phyloP scores from a whole-genome alignment of 2,113 vertebrate genomes.

The Phrynosoma blainvillii region DNA sequence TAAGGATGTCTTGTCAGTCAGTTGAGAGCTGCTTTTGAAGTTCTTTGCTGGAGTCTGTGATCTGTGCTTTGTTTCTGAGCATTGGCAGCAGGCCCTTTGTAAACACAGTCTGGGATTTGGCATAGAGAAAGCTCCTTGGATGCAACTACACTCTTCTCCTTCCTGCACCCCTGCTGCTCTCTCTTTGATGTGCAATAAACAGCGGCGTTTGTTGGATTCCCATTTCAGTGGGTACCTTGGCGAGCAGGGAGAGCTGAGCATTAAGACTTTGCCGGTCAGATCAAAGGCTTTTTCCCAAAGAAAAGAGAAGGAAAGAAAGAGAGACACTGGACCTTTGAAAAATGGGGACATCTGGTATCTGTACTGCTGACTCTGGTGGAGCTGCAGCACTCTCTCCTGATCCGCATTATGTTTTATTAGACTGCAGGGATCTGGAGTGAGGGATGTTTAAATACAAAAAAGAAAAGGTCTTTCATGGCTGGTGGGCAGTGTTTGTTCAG shows the following conservation, averaged over 20 bases:
- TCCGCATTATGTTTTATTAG: too few species aligned
- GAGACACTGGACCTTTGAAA: too few species aligned
- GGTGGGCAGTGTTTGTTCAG: too few species aligned
- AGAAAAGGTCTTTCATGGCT: too few species aligned
- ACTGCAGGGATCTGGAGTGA: too few species aligned
- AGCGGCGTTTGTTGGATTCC: neutral
- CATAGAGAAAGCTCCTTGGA: neutral
- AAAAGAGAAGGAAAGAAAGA: neutral
- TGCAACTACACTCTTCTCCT: neutral
- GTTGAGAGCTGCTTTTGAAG: neutral
- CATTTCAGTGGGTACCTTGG: neutral
- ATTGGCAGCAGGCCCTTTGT: neutral
- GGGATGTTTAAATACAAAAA: too few species aligned
- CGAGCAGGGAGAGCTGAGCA: neutral
- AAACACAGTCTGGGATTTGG: neutral
- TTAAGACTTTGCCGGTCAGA: neutral
- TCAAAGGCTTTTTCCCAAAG: neutral
- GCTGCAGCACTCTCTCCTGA: neutral
- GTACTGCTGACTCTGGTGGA: neutral
- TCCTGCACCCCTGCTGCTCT: neutral
- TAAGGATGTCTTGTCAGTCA: neutral
- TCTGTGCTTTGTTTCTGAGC: neutral
- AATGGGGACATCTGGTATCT: neutral
- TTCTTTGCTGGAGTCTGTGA: neutral
- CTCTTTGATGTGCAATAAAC: constrained; percentile 17